Evolutionary conservation across 2,888 invertebrate species (phyloP).

Genomic region (Odontocolon sp.): DNA sequence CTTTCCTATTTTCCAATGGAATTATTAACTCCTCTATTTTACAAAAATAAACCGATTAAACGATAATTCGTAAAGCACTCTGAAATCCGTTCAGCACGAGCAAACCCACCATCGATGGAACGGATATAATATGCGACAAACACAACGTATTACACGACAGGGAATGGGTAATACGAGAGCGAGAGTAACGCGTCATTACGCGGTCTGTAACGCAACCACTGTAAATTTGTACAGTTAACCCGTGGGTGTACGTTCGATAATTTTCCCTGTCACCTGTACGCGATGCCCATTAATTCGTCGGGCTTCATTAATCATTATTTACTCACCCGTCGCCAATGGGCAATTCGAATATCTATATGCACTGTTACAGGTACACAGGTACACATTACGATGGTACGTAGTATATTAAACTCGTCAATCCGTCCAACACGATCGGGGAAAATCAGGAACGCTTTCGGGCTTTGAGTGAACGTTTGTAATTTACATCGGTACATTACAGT

Average conservation of each 20-base stretch:
- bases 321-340: conserved; percentile 27
- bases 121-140: conserved; percentile 28
- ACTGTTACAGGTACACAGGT: not conserved
- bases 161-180: conserved; percentile 5
- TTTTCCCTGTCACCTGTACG: conserved; percentile 50
- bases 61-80: no score
- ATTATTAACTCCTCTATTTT: no score
- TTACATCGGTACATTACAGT: conserved; percentile 36
- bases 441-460: conserved; percentile 30
- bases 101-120: conserved; percentile 6
- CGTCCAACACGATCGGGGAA: conserved; percentile 13
- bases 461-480: conserved; percentile 45
- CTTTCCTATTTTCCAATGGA: no score
- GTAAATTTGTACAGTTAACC: conserved; percentile 57
- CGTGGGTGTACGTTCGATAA: conserved; percentile 34
- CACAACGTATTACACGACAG: conserved; percentile 12
- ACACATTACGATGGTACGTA: not conserved
- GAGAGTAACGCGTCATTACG: conserved; percentile 52
- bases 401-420: conserved; percentile 43
- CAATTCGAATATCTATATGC: not conserved
- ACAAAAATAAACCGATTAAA: no score
- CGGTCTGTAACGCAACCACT: conserved; percentile 59
- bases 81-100: not conserved
- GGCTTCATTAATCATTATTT: conserved; percentile 59
- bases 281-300: conserved; percentile 57